A percentile compares a stretch with the other conserved stretches of the same genome.
Conservation (phyloP, 2,113 vertebrate species). For the Gnathonemus longibarbis region DNA sequence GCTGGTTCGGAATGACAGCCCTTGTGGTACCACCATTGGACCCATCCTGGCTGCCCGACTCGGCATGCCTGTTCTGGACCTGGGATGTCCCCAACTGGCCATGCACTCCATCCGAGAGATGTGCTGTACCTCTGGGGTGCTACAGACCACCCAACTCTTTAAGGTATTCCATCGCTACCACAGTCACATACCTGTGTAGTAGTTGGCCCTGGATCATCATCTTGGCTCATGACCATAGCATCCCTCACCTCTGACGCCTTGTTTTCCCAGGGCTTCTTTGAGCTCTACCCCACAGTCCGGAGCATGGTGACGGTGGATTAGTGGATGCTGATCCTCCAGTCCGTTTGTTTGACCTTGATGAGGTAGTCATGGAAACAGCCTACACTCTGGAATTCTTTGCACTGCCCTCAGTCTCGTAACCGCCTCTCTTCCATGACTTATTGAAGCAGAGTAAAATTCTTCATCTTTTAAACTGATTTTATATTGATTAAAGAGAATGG, state of each 20-base stretch:
- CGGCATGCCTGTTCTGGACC: constrained; percentile 79
- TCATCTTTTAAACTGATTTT: not conserved
- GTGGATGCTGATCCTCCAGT: not conserved
- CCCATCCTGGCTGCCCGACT: constrained; percentile 86
- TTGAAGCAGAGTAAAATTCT: not conserved
- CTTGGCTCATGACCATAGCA: not conserved
- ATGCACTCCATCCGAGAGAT: constrained; percentile 99
- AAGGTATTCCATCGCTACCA: constrained; percentile 64
- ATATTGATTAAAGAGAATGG: not conserved
- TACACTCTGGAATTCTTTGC: not conserved
- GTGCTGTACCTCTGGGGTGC: constrained; percentile 85
- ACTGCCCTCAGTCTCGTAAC: not conserved
- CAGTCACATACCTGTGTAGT: not conserved
- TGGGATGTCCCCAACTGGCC: constrained; percentile 85
- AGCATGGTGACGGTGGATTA: constrained; percentile 68
- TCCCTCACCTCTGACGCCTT: not conserved
- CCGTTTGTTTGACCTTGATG: not conserved
- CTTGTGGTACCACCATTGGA: constrained; percentile 86
- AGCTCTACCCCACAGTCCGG: constrained; percentile 72
- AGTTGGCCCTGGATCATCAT: not conserved
- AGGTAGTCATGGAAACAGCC: not conserved
- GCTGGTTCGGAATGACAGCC: constrained; percentile 89
- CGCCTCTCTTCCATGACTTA: not conserved
- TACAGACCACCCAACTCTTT: constrained; percentile 84
- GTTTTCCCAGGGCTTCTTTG: constrained; percentile 80